These are phyloP conservation scores for Onychostoma macrolepis DNA, from an alignment of 2,113 vertebrate species.

Conservation along the genomic window DNA sequence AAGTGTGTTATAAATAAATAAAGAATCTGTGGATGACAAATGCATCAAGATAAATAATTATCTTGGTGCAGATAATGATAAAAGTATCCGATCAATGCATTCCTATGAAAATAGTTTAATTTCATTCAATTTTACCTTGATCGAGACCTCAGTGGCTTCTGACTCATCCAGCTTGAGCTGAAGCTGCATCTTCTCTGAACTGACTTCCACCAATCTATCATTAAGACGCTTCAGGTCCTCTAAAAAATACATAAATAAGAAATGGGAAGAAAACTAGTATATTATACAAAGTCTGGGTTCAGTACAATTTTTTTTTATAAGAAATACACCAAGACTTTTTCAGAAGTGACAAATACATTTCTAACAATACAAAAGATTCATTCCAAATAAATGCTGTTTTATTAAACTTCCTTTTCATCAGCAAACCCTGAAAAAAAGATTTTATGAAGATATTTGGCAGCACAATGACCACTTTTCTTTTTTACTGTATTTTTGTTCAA, in stretches of 20 bases:
- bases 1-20: not conserved
- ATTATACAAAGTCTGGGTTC: not conserved
- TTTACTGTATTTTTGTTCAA: not conserved
- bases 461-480: no score
- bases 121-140: conserved; percentile 77
- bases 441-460: not conserved
- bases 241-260: conserved; percentile 58
- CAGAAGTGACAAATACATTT: not conserved
- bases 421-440: not conserved
- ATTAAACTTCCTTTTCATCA: not conserved
- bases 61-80: not conserved
- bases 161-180: conserved; percentile 93
- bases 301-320: not conserved
- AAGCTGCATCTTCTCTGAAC: conserved; percentile 84
- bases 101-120: not conserved
- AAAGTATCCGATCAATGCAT: not conserved
- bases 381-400: not conserved
- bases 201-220: conserved; percentile 88
- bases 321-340: not conserved
- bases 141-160: conserved; percentile 90
- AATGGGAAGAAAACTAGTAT: not conserved
- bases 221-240: conserved; percentile 90
- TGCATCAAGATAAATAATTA: not conserved
- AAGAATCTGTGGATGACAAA: not conserved
- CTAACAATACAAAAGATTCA: no score